A percentile compares a stretch with the other conserved stretches of the same genome.
Evolutionary conservation across 2,113 vertebrate genomes (phyloP).

Genomic region (Dromas ardeola): DNA sequence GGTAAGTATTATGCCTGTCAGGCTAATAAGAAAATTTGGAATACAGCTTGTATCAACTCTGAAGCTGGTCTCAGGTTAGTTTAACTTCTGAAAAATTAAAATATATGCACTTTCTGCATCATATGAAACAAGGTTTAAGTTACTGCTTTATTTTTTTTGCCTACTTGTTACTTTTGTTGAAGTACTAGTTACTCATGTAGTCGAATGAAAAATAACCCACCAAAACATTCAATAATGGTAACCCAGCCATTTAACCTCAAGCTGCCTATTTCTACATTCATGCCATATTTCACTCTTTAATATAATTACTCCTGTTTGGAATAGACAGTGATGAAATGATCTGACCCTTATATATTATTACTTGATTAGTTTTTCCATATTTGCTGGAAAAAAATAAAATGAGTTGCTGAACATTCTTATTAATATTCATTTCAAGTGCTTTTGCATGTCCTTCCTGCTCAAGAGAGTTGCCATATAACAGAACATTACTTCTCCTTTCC

Average conservation of each 20-base stretch:
- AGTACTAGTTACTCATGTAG: not conserved
- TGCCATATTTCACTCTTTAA: constrained; percentile 38
- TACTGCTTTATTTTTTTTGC: not conserved
- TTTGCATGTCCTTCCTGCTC: not conserved
- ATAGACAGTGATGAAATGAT: constrained; percentile 60
- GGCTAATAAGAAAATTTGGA: not conserved
- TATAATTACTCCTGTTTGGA: constrained; percentile 45
- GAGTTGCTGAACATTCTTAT: not conserved
- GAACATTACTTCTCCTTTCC: not conserved
- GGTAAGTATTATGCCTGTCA: not conserved
- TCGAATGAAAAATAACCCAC: constrained; percentile 1
- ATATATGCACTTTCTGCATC: not conserved
- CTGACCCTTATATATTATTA: constrained; percentile 54
- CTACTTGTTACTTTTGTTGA: not conserved
- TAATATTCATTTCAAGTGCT: constrained; percentile 10
- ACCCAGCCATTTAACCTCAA: constrained; percentile 40
- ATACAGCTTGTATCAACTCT: not conserved
- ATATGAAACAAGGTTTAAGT: not conserved
- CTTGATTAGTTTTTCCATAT: constrained; percentile 27
- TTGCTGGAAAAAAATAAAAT: constrained; percentile 34
- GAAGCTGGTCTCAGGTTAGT: not conserved
- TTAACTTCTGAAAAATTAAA: not conserved
- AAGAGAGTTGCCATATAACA: not conserved
- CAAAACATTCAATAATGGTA: constrained; percentile 12
- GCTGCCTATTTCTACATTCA: not conserved